Evolutionary conservation across 1,140 invertebrate genomes (phyloP).

Genomic region (Eurytemora carolleeae): DNA sequence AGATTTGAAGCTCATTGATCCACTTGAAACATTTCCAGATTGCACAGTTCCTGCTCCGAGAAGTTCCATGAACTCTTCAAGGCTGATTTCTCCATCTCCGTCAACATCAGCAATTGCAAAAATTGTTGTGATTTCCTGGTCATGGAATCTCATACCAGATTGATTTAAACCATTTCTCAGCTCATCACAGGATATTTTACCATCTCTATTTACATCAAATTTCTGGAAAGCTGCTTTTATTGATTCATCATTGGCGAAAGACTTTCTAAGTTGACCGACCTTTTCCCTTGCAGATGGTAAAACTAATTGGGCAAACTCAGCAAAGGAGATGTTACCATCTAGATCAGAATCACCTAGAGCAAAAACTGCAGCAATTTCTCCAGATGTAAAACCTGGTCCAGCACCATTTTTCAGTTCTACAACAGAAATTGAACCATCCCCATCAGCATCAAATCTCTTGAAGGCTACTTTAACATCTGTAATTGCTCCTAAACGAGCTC

Average conservation of each 20-base stretch:
- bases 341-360: not conserved
- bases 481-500: not conserved
- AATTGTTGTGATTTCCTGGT: not conserved
- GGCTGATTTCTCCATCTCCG: not conserved
- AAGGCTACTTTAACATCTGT: not conserved
- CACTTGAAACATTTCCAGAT: not conserved
- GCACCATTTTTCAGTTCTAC: not conserved
- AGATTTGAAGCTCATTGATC: not conserved
- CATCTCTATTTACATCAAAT: not conserved
- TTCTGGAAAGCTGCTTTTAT: not conserved
- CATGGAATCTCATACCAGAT: not conserved
- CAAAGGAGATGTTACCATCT: not conserved
- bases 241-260: not conserved
- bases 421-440: not conserved
- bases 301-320: not conserved
- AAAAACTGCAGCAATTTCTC: not conserved
- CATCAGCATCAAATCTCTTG: not conserved
- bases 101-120: not conserved
- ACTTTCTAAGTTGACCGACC: not conserved
- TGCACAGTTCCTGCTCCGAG: not conserved
- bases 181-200: not conserved
- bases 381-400: not conserved
- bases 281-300: not conserved
- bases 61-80: not conserved
- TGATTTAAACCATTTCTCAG: not conserved